These are phyloP conservation scores for Callipepla californica DNA, from an alignment of 2,113 vertebrate genomes.

Conservation along the genomic window DNA sequence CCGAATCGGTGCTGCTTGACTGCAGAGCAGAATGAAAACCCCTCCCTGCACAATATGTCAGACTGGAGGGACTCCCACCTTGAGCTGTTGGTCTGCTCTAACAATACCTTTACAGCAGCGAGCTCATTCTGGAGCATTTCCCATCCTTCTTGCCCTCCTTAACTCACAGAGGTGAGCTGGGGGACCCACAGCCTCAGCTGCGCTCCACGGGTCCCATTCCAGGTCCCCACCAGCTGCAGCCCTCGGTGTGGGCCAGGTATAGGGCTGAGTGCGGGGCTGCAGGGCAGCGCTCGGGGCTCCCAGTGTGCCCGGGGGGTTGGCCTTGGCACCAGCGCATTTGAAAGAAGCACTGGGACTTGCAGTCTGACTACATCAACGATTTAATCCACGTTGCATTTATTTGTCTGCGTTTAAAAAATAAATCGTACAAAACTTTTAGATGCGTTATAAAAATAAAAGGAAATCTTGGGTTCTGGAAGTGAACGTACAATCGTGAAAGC, in stretches of 20 bases:
- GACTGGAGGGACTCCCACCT: neutral
- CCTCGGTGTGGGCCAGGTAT: neutral
- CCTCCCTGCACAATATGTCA: neutral
- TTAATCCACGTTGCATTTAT: neutral
- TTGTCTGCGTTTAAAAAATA: slow-evolving; percentile 22
- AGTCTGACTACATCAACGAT: slow-evolving; percentile 19
- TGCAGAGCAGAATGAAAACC: neutral
- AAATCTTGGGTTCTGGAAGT: neutral
- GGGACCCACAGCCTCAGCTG: neutral
- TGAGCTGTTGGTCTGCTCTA: neutral
- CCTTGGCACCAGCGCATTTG: neutral
- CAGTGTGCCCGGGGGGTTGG: neutral
- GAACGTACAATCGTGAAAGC: slow-evolving; percentile 6
- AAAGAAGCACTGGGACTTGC: neutral
- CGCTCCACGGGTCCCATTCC: neutral
- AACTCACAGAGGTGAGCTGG: neutral
- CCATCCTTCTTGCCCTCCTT: neutral
- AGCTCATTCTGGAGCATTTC: neutral
- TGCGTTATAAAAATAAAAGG: slow-evolving; percentile 4
- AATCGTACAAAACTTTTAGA: neutral
- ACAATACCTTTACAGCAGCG: neutral
- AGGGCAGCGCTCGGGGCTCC: neutral
- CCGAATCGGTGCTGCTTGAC: neutral
- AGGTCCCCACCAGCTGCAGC: neutral
- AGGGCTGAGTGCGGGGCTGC: neutral